phyloP scores from a whole-genome alignment of 53 echinoderm and acorn worm species.

The Actinopyga echinites region DNA sequence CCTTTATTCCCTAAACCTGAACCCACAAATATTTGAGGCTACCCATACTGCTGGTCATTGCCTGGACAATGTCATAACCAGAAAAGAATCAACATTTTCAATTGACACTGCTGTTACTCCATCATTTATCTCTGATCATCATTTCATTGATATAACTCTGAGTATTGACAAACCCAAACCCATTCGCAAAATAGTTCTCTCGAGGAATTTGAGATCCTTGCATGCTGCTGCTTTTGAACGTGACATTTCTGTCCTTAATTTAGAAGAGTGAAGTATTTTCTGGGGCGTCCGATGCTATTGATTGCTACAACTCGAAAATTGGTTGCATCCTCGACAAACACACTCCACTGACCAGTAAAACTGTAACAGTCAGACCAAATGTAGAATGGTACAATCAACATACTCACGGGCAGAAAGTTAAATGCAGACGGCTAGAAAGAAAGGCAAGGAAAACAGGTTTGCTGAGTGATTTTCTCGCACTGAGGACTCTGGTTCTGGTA shows the following conservation, averaged over 20 bases:
- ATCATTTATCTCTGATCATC: not conserved
- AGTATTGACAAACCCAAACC: not conserved
- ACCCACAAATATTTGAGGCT: too few relatives aligned
- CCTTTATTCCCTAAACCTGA: not conserved
- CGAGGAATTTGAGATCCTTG: not conserved
- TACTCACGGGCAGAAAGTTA: not conserved
- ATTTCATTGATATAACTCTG: not conserved
- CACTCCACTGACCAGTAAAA: too few relatives aligned
- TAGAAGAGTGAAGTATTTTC: not conserved
- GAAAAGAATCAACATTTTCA: not conserved
- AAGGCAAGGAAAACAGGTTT: too few relatives aligned
- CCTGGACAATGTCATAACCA: conserved; percentile 8
- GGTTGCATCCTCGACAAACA: not conserved
- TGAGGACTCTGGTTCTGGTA: too few relatives aligned
- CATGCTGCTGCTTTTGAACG: not conserved
- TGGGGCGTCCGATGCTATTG: not conserved
- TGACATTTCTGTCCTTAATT: not conserved
- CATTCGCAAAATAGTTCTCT: not conserved
- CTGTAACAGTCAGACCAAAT: not conserved
- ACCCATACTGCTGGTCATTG: conserved; percentile 12
- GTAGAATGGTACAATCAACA: not conserved
- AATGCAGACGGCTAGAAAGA: too few relatives aligned
- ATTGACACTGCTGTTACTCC: not conserved
- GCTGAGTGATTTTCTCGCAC: too few relatives aligned
- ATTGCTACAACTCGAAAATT: not conserved